These are phyloP conservation scores for Diabrotica virgifera DNA, from an alignment of 1,140 invertebrate genomes.

Conservation along the genomic window DNA sequence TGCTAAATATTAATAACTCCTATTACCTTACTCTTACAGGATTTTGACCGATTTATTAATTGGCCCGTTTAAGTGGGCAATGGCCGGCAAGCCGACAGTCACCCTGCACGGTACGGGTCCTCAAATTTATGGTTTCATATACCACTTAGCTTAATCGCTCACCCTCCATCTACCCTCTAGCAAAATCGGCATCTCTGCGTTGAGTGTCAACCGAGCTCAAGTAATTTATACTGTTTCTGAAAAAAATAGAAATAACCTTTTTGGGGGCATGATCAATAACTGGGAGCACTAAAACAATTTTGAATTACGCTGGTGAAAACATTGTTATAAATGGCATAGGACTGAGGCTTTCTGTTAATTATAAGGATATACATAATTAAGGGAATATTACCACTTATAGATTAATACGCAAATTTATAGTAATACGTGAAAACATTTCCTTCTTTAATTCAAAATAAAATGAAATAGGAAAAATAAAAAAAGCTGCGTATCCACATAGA, in stretches of 20 bases:
- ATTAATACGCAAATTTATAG: too few species aligned
- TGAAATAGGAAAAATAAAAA: too few species aligned
- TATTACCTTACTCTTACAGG: conserved; percentile 24
- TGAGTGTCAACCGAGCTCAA: conserved; percentile 8
- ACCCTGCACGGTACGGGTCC: conserved; percentile 8
- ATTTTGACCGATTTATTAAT: conserved; percentile 23
- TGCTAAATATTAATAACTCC: conserved; percentile 25
- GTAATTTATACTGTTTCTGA: conserved; percentile 11
- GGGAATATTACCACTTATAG: too few species aligned
- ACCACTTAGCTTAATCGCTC: conserved; percentile 20
- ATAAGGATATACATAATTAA: too few species aligned
- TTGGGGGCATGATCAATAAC: neutral
- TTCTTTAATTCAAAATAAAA: too few species aligned
- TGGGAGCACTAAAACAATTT: too few species aligned
- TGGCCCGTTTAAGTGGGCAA: conserved; percentile 13
- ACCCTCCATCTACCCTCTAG: conserved; percentile 12
- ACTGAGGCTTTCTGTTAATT: neutral
- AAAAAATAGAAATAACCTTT: conserved; percentile 6
- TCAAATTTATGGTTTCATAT: conserved; percentile 23
- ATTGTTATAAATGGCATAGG: neutral
- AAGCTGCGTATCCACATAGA: too few species aligned
- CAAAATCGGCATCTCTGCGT: conserved; percentile 18
- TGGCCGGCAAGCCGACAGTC: neutral
- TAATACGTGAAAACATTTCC: too few species aligned
- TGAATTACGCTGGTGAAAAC: too few species aligned